Evolutionary conservation across 2,113 vertebrate genomes (phyloP).

Genomic region (Pachypanchax playfairii): DNA sequence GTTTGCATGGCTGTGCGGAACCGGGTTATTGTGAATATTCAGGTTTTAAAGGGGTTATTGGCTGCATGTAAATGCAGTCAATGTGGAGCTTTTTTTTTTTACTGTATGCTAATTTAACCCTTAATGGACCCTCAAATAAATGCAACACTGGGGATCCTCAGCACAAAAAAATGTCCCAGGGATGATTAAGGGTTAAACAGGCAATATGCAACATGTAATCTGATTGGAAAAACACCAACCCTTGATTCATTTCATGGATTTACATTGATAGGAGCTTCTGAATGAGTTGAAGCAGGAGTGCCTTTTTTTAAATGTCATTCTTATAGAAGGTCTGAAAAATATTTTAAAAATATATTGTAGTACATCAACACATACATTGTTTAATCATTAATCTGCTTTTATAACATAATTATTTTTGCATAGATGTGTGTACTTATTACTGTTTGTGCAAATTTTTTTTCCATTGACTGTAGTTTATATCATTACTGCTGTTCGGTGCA

Average conservation of each 20-base stretch:
- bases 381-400: too few relatives aligned
- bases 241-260: constrained; percentile 31
- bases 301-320: constrained; percentile 8
- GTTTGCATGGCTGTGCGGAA: too few relatives aligned
- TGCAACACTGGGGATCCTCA: too few relatives aligned
- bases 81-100: too few relatives aligned
- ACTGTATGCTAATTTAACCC: too few relatives aligned
- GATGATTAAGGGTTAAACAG: too few relatives aligned
- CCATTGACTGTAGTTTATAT: constrained; percentile 1
- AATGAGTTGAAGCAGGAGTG: not conserved
- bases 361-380: too few relatives aligned
- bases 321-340: not conserved
- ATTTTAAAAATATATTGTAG: not conserved
- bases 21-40: too few relatives aligned
- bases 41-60: too few relatives aligned
- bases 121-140: too few relatives aligned
- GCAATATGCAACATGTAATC: constrained; percentile 32
- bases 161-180: too few relatives aligned
- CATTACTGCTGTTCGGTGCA: not conserved
- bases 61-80: too few relatives aligned
- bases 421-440: not conserved
- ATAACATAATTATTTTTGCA: not conserved
- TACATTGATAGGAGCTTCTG: constrained; percentile 5
- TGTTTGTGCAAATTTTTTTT: not conserved
- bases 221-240: constrained; percentile 36